Base-by-base conservation (phyloP, 2,113 vertebrate genomes). In the Pangasianodon hypophthalmus region DNA sequence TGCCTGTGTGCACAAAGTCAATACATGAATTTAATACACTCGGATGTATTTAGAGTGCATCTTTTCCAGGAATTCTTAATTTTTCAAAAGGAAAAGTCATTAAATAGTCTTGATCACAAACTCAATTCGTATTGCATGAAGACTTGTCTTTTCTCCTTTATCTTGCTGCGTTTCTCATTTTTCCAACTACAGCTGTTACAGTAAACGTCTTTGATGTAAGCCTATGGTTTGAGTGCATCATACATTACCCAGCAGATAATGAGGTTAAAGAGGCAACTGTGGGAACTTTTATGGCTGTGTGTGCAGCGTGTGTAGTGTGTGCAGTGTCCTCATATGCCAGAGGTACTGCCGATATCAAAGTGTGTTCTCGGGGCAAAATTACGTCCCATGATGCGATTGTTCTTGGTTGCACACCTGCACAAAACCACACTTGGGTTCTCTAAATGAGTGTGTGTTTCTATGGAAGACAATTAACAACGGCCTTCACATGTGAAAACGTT, bases 401-500 rank as follows among this genome's bases (percentile, higher is more conserved):
- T 91, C 75, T 46, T 92, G 56, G 29, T 41, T 84, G n/a, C 88
- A 79, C 92, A 94, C 93, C 92, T 93, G 92, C 89, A 79, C 52
- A 88, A 79, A 90, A 88, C 48, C 44, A 88, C 88, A 50, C 88
- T 32, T 64, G 46, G 69, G 54, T 84, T 41, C 46, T 48, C 62
- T 50, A 81, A 88, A 86, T 50, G 4, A 0, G 48, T 62, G 64
- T 5, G 80, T 48, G 87, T 89, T 93, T 86, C 90, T 88, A 73
- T 71, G 81, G 81, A 64, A 90, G 87, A 84, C 93, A 92, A 93
- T 91, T 84, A 93, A 69, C 85, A 89, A 82, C 85, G 83, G 93
- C 87, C 62, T 81, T 75, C 90, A 86, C 93, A 94, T 88, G 90
- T 94, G 94, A 87, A 91, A 91, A 87, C 54, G 50, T 94, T 94